Conservation (phyloP, 1,140 invertebrate species). For the Coelopa frigida region DNA sequence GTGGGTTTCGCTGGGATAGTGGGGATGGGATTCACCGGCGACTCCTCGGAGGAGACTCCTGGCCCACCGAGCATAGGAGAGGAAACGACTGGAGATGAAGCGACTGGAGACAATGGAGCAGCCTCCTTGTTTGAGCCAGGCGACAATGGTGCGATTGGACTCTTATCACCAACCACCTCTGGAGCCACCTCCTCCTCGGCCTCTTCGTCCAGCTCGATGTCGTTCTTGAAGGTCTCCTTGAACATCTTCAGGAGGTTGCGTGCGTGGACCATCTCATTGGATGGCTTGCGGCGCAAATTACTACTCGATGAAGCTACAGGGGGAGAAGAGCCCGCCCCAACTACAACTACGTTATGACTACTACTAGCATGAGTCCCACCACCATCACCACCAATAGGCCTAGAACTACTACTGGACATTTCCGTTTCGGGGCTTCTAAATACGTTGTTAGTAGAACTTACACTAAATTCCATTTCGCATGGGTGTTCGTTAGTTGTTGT, state of each 20-base stretch:
- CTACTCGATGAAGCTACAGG: constrained; percentile 12
- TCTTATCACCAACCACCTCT: too few relatives aligned
- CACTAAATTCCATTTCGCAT: constrained; percentile 43
- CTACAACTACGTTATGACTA: constrained; percentile 22
- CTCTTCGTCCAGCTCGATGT: constrained; percentile 30
- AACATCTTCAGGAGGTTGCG: constrained; percentile 40
- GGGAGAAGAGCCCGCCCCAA: constrained; percentile 16
- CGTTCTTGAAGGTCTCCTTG: constrained; percentile 40
- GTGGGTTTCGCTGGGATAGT: too few relatives aligned
- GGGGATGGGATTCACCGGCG: too few relatives aligned
- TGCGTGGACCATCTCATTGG: constrained; percentile 41
- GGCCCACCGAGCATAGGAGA: too few relatives aligned
- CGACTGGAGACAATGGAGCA: too few relatives aligned
- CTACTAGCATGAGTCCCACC: constrained; percentile 16
- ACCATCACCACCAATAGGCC: constrained; percentile 1
- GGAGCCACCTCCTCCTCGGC: constrained; percentile 14
- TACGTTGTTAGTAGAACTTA: constrained; percentile 45
- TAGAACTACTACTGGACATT: constrained; percentile 12
- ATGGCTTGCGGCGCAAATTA: constrained; percentile 42
- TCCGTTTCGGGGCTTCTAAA: constrained; percentile 28
- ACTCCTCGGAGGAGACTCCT: too few relatives aligned
- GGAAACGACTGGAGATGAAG: too few relatives aligned
- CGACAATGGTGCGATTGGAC: too few relatives aligned
- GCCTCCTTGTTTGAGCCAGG: too few relatives aligned
- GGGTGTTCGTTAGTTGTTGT: constrained; percentile 20